Conservation (phyloP, 2,113 vertebrate species). For the Channa argus region DNA sequence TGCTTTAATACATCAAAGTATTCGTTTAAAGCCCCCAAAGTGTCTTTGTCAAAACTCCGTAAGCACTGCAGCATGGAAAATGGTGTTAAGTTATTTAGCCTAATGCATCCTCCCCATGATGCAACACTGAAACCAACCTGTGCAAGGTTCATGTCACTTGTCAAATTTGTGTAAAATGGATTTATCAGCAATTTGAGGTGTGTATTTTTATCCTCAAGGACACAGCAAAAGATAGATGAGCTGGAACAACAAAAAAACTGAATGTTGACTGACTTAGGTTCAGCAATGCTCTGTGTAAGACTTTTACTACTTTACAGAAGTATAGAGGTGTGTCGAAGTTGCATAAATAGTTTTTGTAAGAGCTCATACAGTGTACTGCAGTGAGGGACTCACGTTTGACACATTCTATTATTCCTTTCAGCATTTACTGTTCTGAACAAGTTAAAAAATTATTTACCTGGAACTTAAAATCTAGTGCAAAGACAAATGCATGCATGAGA, state of each 20-base stretch:
- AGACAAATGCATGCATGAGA: constrained; percentile 28
- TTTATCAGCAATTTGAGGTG: neutral
- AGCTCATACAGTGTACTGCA: constrained; percentile 6
- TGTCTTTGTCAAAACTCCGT: neutral
- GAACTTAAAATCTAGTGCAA: constrained; percentile 13
- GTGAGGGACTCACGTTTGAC: constrained; percentile 25
- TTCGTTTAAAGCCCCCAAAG: neutral
- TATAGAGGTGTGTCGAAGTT: too few relatives aligned
- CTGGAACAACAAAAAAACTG: neutral
- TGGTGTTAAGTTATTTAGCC: neutral
- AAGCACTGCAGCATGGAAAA: neutral
- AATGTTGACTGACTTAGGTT: constrained; percentile 12
- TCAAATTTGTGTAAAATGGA: neutral
- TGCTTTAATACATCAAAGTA: neutral
- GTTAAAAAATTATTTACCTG: constrained; percentile 34
- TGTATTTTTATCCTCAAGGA: constrained; percentile 4
- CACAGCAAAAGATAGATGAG: neutral
- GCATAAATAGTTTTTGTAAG: constrained; percentile 13
- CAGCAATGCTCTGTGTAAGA: neutral
- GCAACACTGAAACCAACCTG: neutral
- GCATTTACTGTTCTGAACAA: constrained; percentile 18
- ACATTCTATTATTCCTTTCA: constrained; percentile 29
- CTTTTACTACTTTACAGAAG: neutral
- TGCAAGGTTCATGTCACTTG: constrained; percentile 1
- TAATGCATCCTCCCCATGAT: neutral